Percentiles rank a stretch among this genome's conserved stretches.
phyloP scores from a whole-genome alignment of 2,113 vertebrate genomes.

The Beaufortia kweichowensis region DNA sequence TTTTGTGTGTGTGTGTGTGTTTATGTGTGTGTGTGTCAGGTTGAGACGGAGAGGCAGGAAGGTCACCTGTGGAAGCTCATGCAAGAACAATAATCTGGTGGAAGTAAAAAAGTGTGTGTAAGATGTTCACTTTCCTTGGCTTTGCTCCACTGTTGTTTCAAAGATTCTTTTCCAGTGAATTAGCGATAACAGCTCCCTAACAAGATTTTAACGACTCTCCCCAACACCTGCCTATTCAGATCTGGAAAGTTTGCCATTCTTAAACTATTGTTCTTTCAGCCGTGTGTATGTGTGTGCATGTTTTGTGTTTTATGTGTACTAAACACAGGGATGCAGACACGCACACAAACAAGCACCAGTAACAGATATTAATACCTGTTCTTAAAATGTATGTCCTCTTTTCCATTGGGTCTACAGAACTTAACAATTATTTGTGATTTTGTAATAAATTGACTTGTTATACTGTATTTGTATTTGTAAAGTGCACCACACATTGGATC shows the following conservation, averaged over 20 bases:
- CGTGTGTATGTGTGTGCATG: background rate
- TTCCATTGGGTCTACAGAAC: background rate
- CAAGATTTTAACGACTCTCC: constrained; percentile 15
- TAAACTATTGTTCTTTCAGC: constrained; percentile 8
- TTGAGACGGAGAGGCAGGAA: background rate
- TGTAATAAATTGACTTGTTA: no score
- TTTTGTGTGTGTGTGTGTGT: constrained; percentile 10
- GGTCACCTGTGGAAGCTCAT: constrained; percentile 24
- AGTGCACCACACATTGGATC: no score
- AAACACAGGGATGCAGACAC: constrained; percentile 1
- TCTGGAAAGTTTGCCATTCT: background rate
- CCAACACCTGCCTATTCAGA: constrained; percentile 9
- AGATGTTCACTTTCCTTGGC: constrained; percentile 59
- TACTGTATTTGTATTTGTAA: no score
- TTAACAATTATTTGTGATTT: no score
- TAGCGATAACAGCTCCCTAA: constrained; percentile 11
- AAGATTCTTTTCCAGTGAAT: constrained; percentile 23
- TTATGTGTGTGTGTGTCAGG: constrained; percentile 58
- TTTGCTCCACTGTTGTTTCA: constrained; percentile 37
- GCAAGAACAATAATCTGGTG: constrained; percentile 5
- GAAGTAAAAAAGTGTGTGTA: background rate
- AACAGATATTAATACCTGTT: background rate
- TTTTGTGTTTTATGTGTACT: background rate
- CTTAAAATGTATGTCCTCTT: background rate
- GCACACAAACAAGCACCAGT: constrained; percentile 11